phyloP scores from a whole-genome alignment of 1,140 invertebrate species.

The Thrips palmi region DNA sequence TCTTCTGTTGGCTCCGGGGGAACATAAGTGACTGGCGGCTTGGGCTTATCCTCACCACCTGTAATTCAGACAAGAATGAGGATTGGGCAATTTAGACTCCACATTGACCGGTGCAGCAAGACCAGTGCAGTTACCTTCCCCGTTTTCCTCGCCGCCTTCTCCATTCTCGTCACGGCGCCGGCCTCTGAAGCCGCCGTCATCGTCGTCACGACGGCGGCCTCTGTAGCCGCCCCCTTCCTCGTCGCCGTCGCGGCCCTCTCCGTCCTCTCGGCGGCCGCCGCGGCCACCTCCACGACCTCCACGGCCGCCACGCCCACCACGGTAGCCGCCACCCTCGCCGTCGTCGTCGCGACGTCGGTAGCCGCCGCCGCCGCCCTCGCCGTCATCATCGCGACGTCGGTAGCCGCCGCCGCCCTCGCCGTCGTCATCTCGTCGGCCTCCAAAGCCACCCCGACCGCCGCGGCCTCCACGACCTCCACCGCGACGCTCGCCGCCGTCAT shows the following conservation, averaged over 20 bases:
- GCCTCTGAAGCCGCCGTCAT: constrained; percentile 5
- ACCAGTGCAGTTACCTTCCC: constrained; percentile 12
- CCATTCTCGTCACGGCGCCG: constrained; percentile 10
- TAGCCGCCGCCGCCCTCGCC: neutral
- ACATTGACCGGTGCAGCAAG: too few relatives aligned
- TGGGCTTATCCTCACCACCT: constrained; percentile 22
- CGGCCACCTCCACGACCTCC: constrained; percentile 10
- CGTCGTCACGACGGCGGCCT: constrained; percentile 8
- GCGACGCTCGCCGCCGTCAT: constrained; percentile 8
- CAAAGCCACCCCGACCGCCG: neutral
- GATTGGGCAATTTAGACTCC: constrained; percentile 4
- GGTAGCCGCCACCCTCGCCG: constrained; percentile 8
- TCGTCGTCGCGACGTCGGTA: constrained; percentile 11
- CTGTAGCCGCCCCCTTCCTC: constrained; percentile 10
- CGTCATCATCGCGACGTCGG: constrained; percentile 6
- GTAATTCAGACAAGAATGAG: constrained; percentile 4
- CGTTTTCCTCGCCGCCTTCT: constrained; percentile 6
- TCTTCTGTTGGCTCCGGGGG: constrained; percentile 55
- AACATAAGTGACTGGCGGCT: constrained; percentile 49
- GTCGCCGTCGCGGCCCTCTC: constrained; percentile 10
- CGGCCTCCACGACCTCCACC: constrained; percentile 1
- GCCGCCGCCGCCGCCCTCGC: neutral
- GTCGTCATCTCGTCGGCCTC: neutral
- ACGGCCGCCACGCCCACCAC: constrained; percentile 6
- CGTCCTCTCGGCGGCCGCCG: too few relatives aligned